These are phyloP conservation scores for Anthophora plumipes DNA, from an alignment of 2,888 invertebrate species.

Conservation along the genomic window DNA sequence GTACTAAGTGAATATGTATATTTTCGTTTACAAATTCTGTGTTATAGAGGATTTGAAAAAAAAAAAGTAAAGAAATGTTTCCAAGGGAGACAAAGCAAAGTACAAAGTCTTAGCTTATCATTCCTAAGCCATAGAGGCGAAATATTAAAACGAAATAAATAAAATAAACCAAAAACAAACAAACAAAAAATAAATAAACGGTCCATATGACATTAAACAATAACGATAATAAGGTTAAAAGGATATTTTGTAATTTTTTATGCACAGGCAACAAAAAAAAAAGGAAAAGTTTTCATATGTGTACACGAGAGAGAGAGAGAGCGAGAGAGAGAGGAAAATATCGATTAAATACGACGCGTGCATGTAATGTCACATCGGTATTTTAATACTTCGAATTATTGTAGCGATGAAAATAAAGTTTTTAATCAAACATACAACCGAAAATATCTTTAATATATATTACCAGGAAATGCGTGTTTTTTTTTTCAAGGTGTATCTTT, in stretches of 20 bases:
- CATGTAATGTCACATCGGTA: constrained; percentile 52
- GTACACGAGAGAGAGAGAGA: too few species aligned
- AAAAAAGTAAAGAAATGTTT: neutral
- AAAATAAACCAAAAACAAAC: neutral
- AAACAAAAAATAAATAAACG: neutral
- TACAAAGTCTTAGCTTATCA: constrained; percentile 47
- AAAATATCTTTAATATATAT: constrained; percentile 49
- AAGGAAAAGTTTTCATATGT: constrained; percentile 33
- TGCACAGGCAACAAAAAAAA: constrained; percentile 8
- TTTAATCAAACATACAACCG: constrained; percentile 44
- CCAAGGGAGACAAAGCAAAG: constrained; percentile 23
- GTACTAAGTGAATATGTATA: neutral
- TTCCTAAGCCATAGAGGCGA: constrained; percentile 41
- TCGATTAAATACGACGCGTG: constrained; percentile 26
- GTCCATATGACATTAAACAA: neutral
- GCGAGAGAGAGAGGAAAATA: constrained; percentile 9
- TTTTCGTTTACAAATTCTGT: neutral
- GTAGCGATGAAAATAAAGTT: constrained; percentile 63
- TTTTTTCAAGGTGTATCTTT: constrained; percentile 11
- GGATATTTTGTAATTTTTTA: constrained; percentile 55
- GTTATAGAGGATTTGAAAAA: constrained; percentile 3
- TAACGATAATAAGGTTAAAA: constrained; percentile 1
- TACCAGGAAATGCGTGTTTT: constrained; percentile 38
- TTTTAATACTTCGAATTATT: constrained; percentile 49
- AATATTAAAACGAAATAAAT: constrained; percentile 26